A percentile compares a stretch with the other conserved stretches of the same genome.
phyloP scores from a whole-genome alignment of 2,113 vertebrate species.

The Sphyrna mokarran region DNA sequence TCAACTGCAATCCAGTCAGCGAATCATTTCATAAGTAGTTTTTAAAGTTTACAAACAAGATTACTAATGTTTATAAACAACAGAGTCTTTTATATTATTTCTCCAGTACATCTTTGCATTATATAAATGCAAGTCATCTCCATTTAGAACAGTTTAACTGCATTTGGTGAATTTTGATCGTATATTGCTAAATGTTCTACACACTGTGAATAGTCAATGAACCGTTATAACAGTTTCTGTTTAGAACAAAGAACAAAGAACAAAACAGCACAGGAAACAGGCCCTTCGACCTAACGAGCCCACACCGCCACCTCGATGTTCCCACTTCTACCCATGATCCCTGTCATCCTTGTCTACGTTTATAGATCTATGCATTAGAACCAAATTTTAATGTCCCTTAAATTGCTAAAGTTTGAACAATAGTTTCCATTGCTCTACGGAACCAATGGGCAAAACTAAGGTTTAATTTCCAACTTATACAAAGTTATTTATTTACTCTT shows the following conservation, averaged over 20 bases:
- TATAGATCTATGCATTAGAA: no score
- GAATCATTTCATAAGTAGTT: not conserved
- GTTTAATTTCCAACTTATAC: not conserved
- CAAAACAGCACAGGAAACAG: no score
- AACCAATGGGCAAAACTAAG: not conserved
- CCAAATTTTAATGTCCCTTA: not conserved
- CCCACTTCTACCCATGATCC: no score
- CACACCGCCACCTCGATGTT: no score
- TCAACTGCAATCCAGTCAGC: not conserved
- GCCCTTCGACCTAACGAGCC: no score
- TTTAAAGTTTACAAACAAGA: not conserved
- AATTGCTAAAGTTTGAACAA: not conserved
- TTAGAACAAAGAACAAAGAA: no score
- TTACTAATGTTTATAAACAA: not conserved
- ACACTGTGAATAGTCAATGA: not conserved
- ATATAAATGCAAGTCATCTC: not conserved
- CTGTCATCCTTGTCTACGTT: no score
- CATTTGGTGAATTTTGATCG: not conserved
- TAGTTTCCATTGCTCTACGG: not conserved
- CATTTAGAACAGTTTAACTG: not conserved
- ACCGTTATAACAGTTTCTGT: not conserved
- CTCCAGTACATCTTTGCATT: not conserved
- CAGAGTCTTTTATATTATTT: not conserved
- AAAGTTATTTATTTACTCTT: not conserved
- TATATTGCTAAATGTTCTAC: constrained; percentile 9